Conservation (phyloP, 2,797 vertebrate genomes). For the Channallabes apus region DNA sequence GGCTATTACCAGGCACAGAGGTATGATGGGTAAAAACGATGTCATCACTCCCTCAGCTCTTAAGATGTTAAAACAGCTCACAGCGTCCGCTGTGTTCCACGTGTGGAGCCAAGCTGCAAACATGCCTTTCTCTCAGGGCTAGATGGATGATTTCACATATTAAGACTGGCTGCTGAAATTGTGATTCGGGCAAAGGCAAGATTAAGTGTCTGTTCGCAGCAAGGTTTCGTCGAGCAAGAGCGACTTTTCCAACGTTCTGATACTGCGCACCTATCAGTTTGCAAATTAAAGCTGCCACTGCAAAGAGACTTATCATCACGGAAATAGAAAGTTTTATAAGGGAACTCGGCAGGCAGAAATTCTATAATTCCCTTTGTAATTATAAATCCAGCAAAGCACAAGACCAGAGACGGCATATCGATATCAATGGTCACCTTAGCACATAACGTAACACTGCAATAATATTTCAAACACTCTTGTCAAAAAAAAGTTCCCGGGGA, state of each 20-base stretch:
- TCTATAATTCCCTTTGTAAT: constrained; percentile 43
- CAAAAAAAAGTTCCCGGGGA: background rate
- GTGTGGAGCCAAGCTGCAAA: constrained; percentile 26
- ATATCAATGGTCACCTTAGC: constrained; percentile 27
- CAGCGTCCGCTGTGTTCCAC: constrained; percentile 7
- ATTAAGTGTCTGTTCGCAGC: constrained; percentile 53
- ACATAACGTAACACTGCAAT: constrained; percentile 9
- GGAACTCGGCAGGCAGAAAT: constrained; percentile 28
- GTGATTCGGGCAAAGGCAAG: constrained; percentile 41
- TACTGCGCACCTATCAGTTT: constrained; percentile 40
- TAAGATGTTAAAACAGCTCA: constrained; percentile 51
- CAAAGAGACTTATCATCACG: constrained; percentile 36
- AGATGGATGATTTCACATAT: constrained; percentile 59
- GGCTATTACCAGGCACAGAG: constrained; percentile 60
- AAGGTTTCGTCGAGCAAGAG: constrained; percentile 41
- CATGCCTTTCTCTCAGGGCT: constrained; percentile 34
- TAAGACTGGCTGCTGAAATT: constrained; percentile 51
- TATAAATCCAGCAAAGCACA: constrained; percentile 18
- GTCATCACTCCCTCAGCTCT: constrained; percentile 44
- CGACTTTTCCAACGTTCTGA: constrained; percentile 43
- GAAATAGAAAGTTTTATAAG: constrained; percentile 29
- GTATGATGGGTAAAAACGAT: constrained; percentile 51
- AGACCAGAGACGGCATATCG: constrained; percentile 30
- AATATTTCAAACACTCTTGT: constrained; percentile 9
- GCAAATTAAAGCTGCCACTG: constrained; percentile 42